Percentiles rank a stretch among this genome's conserved stretches.
Conservation (phyloP, 2,888 invertebrate species). For the Norana najaformis region DNA sequence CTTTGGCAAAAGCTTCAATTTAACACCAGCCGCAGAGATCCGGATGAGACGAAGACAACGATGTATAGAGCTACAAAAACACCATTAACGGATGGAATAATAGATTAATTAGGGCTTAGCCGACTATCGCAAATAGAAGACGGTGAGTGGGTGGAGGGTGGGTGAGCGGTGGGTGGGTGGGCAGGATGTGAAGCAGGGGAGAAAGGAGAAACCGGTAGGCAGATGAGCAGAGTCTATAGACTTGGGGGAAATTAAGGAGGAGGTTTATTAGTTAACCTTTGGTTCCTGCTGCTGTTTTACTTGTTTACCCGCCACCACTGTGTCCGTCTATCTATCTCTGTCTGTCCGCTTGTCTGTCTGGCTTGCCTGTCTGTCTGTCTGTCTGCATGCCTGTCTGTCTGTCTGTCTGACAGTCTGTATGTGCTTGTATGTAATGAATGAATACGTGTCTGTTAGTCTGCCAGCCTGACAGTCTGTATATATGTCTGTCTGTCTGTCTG, state of each 20-base stretch:
- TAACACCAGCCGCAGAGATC: background rate
- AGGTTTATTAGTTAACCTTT: background rate
- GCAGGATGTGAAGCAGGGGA: background rate
- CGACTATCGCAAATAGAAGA: background rate
- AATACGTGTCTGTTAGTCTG: background rate
- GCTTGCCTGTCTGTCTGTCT: background rate
- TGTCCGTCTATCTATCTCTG: too few species aligned
- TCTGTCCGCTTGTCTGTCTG: background rate
- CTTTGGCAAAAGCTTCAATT: background rate
- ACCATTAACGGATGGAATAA: background rate
- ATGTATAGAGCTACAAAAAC: background rate
- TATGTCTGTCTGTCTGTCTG: background rate
- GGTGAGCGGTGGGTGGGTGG: background rate
- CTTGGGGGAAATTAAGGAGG: background rate
- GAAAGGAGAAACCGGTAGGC: background rate
- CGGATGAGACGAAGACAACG: background rate
- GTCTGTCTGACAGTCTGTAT: background rate
- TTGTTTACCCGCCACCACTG: background rate
- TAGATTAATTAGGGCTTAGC: background rate
- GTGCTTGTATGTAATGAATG: background rate
- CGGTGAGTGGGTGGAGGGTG: background rate
- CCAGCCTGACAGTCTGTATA: too few species aligned
- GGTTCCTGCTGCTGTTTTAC: background rate
- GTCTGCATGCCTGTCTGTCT: background rate
- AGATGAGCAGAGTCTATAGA: background rate